Evolutionary conservation across 1,140 invertebrate species (phyloP), one percentile per base, ranked within the genome.

Genomic region (Caerostris darwini): DNA sequence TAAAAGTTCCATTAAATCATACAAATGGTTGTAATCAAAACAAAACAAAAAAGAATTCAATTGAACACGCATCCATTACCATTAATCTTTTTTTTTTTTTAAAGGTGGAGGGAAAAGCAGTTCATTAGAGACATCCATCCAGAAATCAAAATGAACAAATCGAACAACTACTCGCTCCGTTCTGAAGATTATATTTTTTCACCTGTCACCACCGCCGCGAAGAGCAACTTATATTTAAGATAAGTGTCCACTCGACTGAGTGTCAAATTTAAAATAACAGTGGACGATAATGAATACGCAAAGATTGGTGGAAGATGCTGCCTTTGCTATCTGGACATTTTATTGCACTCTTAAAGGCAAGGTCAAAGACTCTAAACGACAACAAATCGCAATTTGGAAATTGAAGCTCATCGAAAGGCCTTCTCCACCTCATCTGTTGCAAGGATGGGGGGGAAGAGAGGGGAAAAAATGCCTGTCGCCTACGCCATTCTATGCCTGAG

Each of bases 311-410:
- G 10, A 53, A 77, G 61, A 77, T 77, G 71, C 8, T 50, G 50
- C 71, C 71, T 77, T 50, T 50, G 71, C 71, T 50, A 77, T 77
- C 71, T 77, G 71, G 19, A 87, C 58, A 12, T 34, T 59, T 59
- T 61, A 87, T 87, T 87, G 57, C 57, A 87, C 56, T 59, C 64
- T 71, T 53, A 77, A 77, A 10, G 56, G 85, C 7, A 57, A 61
- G 85, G 85, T 87, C 85, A 87, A 87, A 58, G 85, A 58, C 85
- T 50, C 12, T 85, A 85, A 58, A 59, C 34, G 58, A 87, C 57
- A 87, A 87, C 34, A 53, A 61, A 87, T 59, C 56, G 58, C 85
- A 14, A 87, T 61, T 58, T 17, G 50, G 10, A 59, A 87, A 87
- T 87, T 87, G 50, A 77, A 87, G 58, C 85, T 50, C 85, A 87